Conservation (phyloP, 1,140 invertebrate species). For the Orchestia grillus region DNA sequence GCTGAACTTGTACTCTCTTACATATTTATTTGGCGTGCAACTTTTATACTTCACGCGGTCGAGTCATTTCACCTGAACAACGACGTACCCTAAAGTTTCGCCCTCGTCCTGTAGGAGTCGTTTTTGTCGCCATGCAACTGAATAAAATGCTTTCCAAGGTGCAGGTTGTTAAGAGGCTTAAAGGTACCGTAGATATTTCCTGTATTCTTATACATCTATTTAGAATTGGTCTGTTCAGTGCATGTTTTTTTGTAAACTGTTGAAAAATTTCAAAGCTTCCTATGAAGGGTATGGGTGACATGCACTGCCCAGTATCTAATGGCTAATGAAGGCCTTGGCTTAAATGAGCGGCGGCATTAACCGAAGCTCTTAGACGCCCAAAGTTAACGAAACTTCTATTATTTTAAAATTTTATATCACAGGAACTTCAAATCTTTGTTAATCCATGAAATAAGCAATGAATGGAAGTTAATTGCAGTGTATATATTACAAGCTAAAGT, state of each 20-base stretch:
- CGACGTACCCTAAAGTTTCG: not conserved
- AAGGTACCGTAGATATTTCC: not conserved
- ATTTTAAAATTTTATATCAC: not conserved
- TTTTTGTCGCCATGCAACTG: not conserved
- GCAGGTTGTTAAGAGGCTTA: not conserved
- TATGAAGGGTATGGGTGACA: too few species aligned
- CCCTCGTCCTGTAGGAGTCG: not conserved
- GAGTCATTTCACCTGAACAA: slow-evolving; percentile 20
- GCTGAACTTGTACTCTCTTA: not conserved
- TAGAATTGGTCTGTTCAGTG: not conserved
- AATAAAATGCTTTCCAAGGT: not conserved
- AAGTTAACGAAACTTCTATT: not conserved
- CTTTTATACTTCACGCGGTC: slow-evolving; percentile 10
- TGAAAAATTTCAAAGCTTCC: not conserved
- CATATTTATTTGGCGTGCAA: slow-evolving; percentile 4
- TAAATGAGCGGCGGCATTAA: too few species aligned
- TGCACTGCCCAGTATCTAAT: too few species aligned
- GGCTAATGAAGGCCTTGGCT: too few species aligned
- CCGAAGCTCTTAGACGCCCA: too few species aligned
- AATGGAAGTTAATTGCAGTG: not conserved
- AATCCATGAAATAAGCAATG: not conserved
- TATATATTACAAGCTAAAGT: not conserved
- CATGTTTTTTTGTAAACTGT: not conserved
- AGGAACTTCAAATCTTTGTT: not conserved
- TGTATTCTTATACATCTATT: not conserved